Evolutionary conservation across 2,888 invertebrate genomes (phyloP).

Genomic region (Tetranychus truncatus): DNA sequence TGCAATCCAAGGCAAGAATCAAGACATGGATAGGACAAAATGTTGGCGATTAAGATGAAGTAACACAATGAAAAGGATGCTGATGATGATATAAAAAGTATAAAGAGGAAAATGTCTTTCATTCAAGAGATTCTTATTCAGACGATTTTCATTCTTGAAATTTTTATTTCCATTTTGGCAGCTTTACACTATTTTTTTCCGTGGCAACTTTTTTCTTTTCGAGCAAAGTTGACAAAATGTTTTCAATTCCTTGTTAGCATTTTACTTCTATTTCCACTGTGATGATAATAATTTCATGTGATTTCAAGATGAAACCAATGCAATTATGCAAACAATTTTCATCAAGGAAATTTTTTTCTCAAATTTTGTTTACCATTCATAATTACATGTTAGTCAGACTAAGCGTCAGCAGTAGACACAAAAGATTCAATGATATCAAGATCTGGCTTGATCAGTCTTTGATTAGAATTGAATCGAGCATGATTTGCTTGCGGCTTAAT

Average conservation of each 20-base stretch:
- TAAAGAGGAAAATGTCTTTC: not conserved
- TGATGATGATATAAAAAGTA: not conserved
- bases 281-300: no score
- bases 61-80: not conserved
- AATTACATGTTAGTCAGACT: not conserved
- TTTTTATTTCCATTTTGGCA: not conserved
- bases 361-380: not conserved
- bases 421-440: not conserved
- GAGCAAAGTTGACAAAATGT: not conserved
- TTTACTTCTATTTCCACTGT: not conserved
- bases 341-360: no score
- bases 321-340: no score
- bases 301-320: no score
- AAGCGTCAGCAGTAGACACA: no score
- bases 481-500: not conserved
- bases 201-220: not conserved
- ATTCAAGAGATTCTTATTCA: not conserved
- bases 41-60: not conserved
- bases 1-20: not conserved
- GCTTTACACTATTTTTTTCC: not conserved
- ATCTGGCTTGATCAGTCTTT: not conserved
- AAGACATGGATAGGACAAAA: not conserved
- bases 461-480: not conserved
- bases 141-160: not conserved
- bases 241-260: not conserved